Percentiles rank a stretch among this genome's conserved stretches.
phyloP scores from a whole-genome alignment of 2,113 vertebrate species.

The Nerophis ophidion region DNA sequence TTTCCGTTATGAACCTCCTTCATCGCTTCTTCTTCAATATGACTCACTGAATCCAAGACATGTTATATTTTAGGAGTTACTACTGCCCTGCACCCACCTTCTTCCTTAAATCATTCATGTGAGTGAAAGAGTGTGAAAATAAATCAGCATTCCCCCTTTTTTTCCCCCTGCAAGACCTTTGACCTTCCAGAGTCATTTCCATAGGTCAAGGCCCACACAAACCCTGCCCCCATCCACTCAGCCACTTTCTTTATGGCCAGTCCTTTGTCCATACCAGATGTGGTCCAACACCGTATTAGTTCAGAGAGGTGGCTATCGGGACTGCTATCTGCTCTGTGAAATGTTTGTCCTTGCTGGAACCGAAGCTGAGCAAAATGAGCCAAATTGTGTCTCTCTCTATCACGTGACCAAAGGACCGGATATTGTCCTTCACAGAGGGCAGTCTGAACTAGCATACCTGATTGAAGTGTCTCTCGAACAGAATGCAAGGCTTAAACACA shows the following conservation, averaged over 20 bases:
- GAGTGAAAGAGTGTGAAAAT: conserved; percentile 2
- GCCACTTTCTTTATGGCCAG: conserved; percentile 30
- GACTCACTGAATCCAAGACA: too few relatives aligned
- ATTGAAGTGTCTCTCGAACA: too few relatives aligned
- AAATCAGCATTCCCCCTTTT: conserved; percentile 5
- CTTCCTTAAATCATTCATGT: not conserved
- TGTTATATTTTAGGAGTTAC: not conserved
- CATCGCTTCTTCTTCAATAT: too few relatives aligned
- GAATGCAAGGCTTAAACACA: too few relatives aligned
- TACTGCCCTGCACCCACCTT: conserved; percentile 22
- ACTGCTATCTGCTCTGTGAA: conserved; percentile 18
- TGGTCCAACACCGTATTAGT: conserved; percentile 22
- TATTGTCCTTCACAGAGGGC: not conserved
- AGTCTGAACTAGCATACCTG: not conserved
- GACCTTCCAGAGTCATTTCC: conserved; percentile 57
- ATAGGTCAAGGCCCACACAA: conserved; percentile 58
- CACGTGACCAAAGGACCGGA: not conserved
- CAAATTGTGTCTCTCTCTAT: not conserved
- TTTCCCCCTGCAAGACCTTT: conserved; percentile 32
- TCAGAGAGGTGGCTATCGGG: not conserved
- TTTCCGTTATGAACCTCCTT: too few relatives aligned
- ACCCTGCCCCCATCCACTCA: conserved; percentile 10
- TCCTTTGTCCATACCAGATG: conserved; percentile 66
- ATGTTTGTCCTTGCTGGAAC: conserved; percentile 21
- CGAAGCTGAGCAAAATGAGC: conserved; percentile 5